Base-by-base conservation (phyloP, 2,888 invertebrate species). In the Andrena haemorrhoa region DNA sequence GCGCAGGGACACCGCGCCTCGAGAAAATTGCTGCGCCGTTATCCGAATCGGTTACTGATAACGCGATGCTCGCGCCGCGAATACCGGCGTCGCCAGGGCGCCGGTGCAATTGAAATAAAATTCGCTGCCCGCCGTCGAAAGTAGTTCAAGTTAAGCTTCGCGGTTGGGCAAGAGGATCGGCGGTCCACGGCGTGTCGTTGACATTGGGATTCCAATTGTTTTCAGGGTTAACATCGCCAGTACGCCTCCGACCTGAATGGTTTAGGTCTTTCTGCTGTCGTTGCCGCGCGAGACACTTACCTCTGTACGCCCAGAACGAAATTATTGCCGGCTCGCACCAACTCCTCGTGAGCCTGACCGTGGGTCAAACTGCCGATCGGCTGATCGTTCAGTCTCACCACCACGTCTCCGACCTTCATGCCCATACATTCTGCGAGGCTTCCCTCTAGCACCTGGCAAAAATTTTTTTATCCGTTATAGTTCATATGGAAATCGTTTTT, bases 361-460 rank as follows among this genome's bases (percentile, higher is more conserved):
- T 98, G 98, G 10, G 96, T 95, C 93, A 98, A 94, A 58, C 95
- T 95, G 70, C 95, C 95, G 8, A 97, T 95, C 64, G 96, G 95
- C 51, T 95, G 94, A 79, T 96, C 96, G 92, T 97, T 97, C 86
- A 99, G 96, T 85, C 96, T 95, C 51, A 97, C 95, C 85, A 99
- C 95, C 51, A 97, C 95, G 94, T 99, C 99, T n/a, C 98, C 98
- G 16, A 97, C 96, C 91, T 96, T 95, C 31, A 99, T 94, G 0
- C 98, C 98, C 79, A 96, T 96, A 86, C 96, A 94, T 92, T 98
- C 97, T 0, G 98, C 98, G 53, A 98, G 95, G 86, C 98, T 97
- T 73, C 96, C 96, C 78, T 97, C 97, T 49, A 96, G 94, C 23
- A 99, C 97, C 98, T 98, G 91, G 4, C 86, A 70, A 85, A 89